These are phyloP conservation scores for Trachelipus rathkii DNA, from an alignment of 1,140 invertebrate genomes.

Conservation along the genomic window DNA sequence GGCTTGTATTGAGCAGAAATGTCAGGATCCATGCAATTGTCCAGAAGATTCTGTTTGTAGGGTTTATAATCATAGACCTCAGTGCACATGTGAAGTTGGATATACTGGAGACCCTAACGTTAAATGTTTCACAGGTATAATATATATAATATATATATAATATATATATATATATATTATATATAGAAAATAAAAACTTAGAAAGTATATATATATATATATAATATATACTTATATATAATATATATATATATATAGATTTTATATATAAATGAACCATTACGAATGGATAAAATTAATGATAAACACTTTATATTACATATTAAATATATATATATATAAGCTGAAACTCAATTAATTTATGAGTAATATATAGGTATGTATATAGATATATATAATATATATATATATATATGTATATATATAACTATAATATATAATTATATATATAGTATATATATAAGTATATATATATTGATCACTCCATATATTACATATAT, in stretches of 20 bases:
- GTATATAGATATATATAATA: conserved; percentile 10
- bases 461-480: conserved; percentile 14
- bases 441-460: conserved; percentile 10
- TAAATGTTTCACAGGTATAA: conserved; percentile 53
- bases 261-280: too few relatives aligned
- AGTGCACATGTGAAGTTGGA: conserved; percentile 69
- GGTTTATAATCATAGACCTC: conserved; percentile 66
- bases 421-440: conserved; percentile 24
- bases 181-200: too few relatives aligned
- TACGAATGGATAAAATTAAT: too few relatives aligned
- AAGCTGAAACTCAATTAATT: too few relatives aligned
- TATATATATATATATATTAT: conserved; percentile 12
- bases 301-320: too few relatives aligned
- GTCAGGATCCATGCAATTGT: conserved; percentile 68
- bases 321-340: too few relatives aligned
- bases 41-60: conserved; percentile 72
- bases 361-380: conserved; percentile 28
- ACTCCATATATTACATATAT: conserved; percentile 19
- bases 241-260: conserved; percentile 29
- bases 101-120: conserved; percentile 71
- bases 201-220: conserved; percentile 21
- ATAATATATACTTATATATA: conserved; percentile 17
- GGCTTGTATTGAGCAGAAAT: conserved; percentile 73
- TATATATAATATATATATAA: conserved; percentile 26
- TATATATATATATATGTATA: conserved; percentile 17